These are phyloP conservation scores for Drosophila sechellia DNA, from an alignment of 1,140 invertebrate species.

Conservation along the genomic window DNA sequence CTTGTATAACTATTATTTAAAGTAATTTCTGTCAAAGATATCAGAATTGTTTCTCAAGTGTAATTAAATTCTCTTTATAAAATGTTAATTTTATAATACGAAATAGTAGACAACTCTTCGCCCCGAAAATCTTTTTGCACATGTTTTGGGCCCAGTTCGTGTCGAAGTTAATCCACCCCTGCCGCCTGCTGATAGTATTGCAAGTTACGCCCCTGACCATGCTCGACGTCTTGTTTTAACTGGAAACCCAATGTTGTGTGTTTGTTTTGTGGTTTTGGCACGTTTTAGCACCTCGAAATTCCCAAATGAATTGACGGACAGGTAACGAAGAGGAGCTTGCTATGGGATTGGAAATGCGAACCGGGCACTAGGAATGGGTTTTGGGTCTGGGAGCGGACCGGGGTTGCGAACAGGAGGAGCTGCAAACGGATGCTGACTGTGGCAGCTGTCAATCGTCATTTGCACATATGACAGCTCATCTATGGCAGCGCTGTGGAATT, in stretches of 20 bases:
- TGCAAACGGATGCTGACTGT: constrained; percentile 56
- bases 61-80: too few relatives aligned
- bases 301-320: constrained; percentile 70
- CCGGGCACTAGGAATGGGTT: constrained; percentile 11
- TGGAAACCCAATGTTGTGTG: constrained; percentile 66
- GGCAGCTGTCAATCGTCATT: constrained; percentile 81
- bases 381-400: background rate
- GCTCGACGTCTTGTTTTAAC: constrained; percentile 54
- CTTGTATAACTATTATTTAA: too few relatives aligned
- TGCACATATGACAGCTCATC: constrained; percentile 77
- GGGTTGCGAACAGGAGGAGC: constrained; percentile 30
- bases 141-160: constrained; percentile 11
- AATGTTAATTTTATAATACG: background rate
- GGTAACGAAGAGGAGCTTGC: constrained; percentile 41
- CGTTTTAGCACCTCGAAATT: constrained; percentile 63
- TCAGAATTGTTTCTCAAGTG: too few relatives aligned
- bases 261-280: constrained; percentile 72
- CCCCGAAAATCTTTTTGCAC: background rate
- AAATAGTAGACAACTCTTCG: background rate
- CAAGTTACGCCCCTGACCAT: constrained; percentile 73
- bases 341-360: constrained; percentile 30
- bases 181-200: constrained; percentile 50
- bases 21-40: too few relatives aligned
- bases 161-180: constrained; percentile 37
- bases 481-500: constrained; percentile 65